Conservation (phyloP, 2,888 invertebrate genomes). For the Cephus sareptanus region DNA sequence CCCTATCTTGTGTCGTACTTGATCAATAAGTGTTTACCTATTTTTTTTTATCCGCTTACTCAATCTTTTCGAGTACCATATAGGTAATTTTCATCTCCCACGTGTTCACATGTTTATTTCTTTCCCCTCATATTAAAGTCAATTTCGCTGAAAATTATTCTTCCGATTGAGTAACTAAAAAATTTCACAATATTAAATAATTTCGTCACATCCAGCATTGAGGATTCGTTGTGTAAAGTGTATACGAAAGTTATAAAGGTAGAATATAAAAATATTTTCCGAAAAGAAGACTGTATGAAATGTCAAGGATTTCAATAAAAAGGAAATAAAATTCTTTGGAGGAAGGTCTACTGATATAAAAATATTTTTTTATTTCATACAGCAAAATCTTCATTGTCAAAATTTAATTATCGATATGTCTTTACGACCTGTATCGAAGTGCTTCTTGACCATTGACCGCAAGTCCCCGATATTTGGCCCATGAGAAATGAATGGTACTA, state of each 20-base stretch:
- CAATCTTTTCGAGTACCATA: background rate
- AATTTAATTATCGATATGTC: too few relatives aligned
- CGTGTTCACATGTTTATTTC: too few relatives aligned
- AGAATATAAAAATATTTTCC: background rate
- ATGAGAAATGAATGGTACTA: too few relatives aligned
- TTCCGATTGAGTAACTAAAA: too few relatives aligned
- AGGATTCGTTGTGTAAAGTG: too few relatives aligned
- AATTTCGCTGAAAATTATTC: too few relatives aligned
- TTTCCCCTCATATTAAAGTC: too few relatives aligned
- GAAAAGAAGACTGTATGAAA: background rate
- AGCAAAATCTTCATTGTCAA: background rate
- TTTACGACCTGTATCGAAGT: background rate
- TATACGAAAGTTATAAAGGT: background rate
- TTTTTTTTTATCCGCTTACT: background rate
- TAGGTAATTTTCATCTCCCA: too few relatives aligned
- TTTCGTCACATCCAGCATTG: too few relatives aligned
- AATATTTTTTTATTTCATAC: background rate
- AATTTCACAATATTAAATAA: too few relatives aligned
- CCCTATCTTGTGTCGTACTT: constrained; percentile 4
- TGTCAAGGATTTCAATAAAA: background rate
- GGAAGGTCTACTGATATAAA: background rate
- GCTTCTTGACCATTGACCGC: background rate
- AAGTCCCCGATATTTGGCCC: background rate
- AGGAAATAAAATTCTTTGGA: background rate
- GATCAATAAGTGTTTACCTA: background rate